Base-by-base conservation (phyloP, 23 tunicate genomes). In the Halocynthia aurantium region DNA sequence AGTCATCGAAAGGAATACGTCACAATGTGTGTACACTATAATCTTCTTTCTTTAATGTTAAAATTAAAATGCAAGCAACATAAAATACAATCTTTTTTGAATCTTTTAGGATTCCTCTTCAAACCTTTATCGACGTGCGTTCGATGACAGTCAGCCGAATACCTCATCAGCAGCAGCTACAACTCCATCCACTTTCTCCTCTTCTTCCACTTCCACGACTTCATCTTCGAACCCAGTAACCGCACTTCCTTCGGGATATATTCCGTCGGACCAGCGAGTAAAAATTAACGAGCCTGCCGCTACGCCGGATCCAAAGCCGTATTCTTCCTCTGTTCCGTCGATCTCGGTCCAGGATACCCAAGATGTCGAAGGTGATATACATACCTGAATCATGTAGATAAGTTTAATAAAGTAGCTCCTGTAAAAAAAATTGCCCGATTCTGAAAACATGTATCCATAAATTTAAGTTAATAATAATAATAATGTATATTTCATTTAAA, bases 251-350 rank as follows among this genome's bases (percentile, higher is more conserved):
- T 81, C 98, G 0, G 93, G 95, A 50, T 93, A 93, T 61, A 84
- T 93, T n/a, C 98, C 98, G 6, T 84, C 89, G 20, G 77, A 72
- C 65, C 86, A 92, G 71, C 62, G 98, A 55, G 87, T 85, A 57
- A 64, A 53, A 71, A 54, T 12, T 62, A 78, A 68, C 6, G 86
- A 81, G 57, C 71, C 81, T 61, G 52, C 82, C 8, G 81, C 76
- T 49, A 18, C 84, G 17, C 85, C 96, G 0, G 96, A 80, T 15
- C 75, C 81, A 1, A 81, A 70, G 50, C 85, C 95, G 49, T 72
- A 77, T 49, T 22, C 64, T 8, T 13, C 78, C 9, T 13, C 78
- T 31, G 44, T 31, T 31, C 44, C 44, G 44, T 31, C 44, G 44
- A 31, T 31, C 44, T 31, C 44, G 44, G 44, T 31, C 44, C 44